A percentile compares a stretch with the other conserved stretches of the same genome.
Evolutionary conservation across 1,140 invertebrate species (phyloP).

Genomic region (Drosophila pachea): DNA sequence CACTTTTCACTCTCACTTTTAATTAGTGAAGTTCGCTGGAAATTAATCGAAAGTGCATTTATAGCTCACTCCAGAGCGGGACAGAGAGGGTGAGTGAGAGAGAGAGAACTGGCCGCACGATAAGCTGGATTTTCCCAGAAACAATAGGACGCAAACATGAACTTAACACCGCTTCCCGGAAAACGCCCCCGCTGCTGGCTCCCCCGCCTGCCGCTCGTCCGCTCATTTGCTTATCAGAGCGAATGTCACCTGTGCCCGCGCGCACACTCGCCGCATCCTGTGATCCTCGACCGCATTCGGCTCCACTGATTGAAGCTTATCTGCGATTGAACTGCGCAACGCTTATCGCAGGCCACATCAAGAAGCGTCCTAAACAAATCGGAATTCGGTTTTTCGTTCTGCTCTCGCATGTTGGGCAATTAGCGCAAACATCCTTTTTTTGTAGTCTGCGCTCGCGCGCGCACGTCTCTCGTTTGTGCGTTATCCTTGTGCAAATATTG

Average conservation of each 20-base stretch:
- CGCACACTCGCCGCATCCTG: slow-evolving; percentile 59
- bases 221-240: slow-evolving; percentile 47
- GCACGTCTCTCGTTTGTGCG: slow-evolving; percentile 29
- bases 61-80: slow-evolving; percentile 17
- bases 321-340: slow-evolving; percentile 56
- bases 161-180: slow-evolving; percentile 69
- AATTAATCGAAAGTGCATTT: slow-evolving; percentile 32
- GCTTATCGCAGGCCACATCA: slow-evolving; percentile 67
- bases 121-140: slow-evolving; percentile 57
- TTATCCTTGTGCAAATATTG: slow-evolving; percentile 74
- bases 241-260: slow-evolving; percentile 54
- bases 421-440: slow-evolving; percentile 71
- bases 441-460: slow-evolving; percentile 4
- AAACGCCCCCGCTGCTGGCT: slow-evolving; percentile 40
- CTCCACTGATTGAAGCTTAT: slow-evolving; percentile 54
- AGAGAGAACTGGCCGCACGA: background rate
- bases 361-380: slow-evolving; percentile 66
- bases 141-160: slow-evolving; percentile 67
- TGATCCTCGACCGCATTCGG: slow-evolving; percentile 31
- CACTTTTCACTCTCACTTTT: slow-evolving; percentile 47
- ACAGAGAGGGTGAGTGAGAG: background rate
- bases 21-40: slow-evolving; percentile 41
- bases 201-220: background rate
- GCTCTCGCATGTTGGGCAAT: slow-evolving; percentile 31
- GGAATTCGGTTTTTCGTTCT: slow-evolving; percentile 27